Evolutionary conservation across 2,113 vertebrate species (phyloP).

Genomic region (Brachypteracias leptosomus): DNA sequence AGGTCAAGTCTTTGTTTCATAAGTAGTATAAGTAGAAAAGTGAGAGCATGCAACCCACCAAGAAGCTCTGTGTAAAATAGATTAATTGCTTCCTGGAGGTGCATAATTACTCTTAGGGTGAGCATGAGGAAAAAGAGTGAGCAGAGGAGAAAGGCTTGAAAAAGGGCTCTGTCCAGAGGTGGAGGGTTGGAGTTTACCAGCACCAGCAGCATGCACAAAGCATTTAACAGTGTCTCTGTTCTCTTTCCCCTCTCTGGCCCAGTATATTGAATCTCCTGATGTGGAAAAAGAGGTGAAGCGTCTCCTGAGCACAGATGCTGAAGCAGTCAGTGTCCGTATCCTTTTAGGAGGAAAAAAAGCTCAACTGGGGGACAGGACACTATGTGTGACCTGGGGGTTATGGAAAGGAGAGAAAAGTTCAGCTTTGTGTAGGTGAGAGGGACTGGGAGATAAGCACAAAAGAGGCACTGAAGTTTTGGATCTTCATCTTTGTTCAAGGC

Average conservation of each 20-base stretch:
- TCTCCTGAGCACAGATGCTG: slow-evolving; percentile 89
- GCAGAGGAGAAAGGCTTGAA: background rate
- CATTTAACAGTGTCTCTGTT: background rate
- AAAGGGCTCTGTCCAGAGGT: background rate
- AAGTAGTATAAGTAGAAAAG: background rate
- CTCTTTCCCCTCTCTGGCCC: background rate
- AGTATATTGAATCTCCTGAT: slow-evolving; percentile 90
- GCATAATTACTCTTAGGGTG: background rate
- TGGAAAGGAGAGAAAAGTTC: background rate
- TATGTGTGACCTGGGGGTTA: background rate
- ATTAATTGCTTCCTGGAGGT: background rate
- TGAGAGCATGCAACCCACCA: background rate
- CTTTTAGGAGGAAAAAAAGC: slow-evolving; percentile 55
- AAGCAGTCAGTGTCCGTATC: slow-evolving; percentile 94
- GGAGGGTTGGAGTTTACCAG: background rate
- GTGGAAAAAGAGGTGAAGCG: slow-evolving; percentile 96
- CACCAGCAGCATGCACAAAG: background rate
- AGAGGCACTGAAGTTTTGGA: background rate
- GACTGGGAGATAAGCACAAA: background rate
- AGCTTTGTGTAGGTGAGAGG: background rate
- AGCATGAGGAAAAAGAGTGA: background rate
- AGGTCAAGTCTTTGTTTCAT: background rate
- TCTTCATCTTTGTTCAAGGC: background rate
- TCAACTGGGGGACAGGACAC: background rate
- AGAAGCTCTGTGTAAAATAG: background rate